Conservation (phyloP, 2,888 invertebrate genomes). For the Caenorhabditis doughertyi region DNA sequence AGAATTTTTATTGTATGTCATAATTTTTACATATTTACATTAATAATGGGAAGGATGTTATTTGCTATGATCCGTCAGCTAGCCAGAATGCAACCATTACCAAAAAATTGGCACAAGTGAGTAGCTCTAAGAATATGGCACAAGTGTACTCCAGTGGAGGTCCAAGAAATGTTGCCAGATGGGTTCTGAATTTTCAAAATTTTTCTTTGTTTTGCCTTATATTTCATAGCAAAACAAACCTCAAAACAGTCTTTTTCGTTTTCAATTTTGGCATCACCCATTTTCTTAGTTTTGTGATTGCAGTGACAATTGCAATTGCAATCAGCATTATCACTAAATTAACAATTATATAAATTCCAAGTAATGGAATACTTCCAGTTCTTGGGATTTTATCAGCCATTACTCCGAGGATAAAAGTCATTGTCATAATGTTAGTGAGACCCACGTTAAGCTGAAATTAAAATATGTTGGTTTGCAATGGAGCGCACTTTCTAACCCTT, state of each 20-base stretch:
- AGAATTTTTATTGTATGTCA: no score
- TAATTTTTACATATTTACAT: no score
- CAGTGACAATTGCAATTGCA: slow-evolving; percentile 34
- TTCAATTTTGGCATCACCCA: slow-evolving; percentile 20
- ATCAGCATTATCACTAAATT: slow-evolving; percentile 46
- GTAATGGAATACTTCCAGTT: slow-evolving; percentile 41
- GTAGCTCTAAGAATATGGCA: slow-evolving; percentile 15
- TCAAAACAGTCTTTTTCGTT: slow-evolving; percentile 16
- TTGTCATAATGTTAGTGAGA: slow-evolving; percentile 59
- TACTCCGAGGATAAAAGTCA: slow-evolving; percentile 55
- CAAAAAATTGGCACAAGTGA: slow-evolving; percentile 20
- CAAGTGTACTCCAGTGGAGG: slow-evolving; percentile 23
- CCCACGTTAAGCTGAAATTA: slow-evolving; percentile 46
- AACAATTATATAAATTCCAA: slow-evolving; percentile 42
- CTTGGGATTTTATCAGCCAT: slow-evolving; percentile 50
- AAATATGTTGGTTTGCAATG: neutral
- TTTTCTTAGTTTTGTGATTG: slow-evolving; percentile 14
- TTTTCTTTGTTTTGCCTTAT: no score
- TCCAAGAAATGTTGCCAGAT: slow-evolving; percentile 6
- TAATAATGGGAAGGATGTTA: no score
- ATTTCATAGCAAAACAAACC: no score
- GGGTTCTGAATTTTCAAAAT: neutral
- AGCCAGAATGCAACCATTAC: slow-evolving; percentile 31
- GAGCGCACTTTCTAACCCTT: slow-evolving; percentile 17
- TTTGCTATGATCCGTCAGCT: neutral